Evolutionary conservation across 2,797 vertebrate genomes (phyloP).

Genomic region (Hemibagrus guttatus): DNA sequence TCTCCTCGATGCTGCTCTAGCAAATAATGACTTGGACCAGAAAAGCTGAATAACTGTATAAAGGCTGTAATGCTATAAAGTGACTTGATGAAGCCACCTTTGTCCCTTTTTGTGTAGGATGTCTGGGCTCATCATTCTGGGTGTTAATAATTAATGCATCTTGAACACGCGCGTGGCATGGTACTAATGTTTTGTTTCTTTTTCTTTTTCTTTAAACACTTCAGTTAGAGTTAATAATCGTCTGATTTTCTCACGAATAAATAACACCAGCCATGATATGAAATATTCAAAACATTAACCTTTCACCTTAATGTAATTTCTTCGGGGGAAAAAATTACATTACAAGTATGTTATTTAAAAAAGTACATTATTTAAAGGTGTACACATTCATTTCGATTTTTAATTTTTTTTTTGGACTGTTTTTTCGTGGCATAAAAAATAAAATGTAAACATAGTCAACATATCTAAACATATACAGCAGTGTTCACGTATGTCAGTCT

Average conservation of each 20-base stretch:
- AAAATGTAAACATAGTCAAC: too few relatives aligned
- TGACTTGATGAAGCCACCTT: not conserved
- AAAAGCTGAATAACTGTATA: not conserved
- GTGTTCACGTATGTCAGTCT: too few relatives aligned
- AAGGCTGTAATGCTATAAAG: not conserved
- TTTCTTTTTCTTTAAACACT: not conserved
- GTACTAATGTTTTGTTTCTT: not conserved
- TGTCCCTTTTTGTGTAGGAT: not conserved
- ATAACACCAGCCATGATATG: not conserved
- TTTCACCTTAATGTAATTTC: too few relatives aligned
- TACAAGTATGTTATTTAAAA: too few relatives aligned
- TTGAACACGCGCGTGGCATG: not conserved
- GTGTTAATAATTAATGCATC: conserved; percentile 15
- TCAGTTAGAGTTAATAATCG: not conserved
- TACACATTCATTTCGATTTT: not conserved
- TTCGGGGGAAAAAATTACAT: too few relatives aligned
- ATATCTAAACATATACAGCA: too few relatives aligned
- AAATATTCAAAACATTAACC: too few relatives aligned
- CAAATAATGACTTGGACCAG: not conserved
- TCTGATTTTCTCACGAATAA: not conserved
- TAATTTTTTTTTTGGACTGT: not conserved
- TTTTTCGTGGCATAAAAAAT: too few relatives aligned
- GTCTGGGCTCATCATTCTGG: not conserved
- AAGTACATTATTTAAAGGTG: not conserved
- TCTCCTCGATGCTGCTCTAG: not conserved